These are phyloP conservation scores for Eonycteris spelaea DNA, from an alignment of 2,113 vertebrate species.

Conservation along the genomic window DNA sequence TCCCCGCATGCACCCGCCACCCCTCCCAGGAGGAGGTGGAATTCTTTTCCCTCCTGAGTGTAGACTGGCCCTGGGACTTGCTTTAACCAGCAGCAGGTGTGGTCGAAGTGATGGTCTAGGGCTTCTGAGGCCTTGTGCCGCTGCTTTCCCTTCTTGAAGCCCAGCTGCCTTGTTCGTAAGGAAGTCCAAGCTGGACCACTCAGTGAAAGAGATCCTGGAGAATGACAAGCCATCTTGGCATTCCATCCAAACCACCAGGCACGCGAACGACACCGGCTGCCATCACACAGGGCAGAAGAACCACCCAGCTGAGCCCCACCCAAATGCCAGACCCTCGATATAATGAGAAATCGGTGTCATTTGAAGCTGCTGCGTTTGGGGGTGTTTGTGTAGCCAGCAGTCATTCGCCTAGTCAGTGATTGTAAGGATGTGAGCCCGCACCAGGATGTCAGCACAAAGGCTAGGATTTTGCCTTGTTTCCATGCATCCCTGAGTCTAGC, in stretches of 20 bases:
- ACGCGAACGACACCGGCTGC: fast-evolving
- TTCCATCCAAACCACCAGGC: not conserved
- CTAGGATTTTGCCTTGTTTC: not conserved
- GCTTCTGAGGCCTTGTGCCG: not conserved
- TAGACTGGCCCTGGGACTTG: not conserved
- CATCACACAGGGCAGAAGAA: not conserved
- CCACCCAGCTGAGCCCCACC: not conserved
- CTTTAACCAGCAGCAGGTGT: not conserved
- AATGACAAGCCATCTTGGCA: fast-evolving
- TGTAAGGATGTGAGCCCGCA: too few relatives aligned
- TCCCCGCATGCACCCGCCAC: not conserved
- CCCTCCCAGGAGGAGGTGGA: fast-evolving
- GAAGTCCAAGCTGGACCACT: not conserved
- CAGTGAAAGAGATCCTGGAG: not conserved
- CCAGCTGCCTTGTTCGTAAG: not conserved
- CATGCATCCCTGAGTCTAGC: not conserved
- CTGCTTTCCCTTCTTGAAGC: not conserved
- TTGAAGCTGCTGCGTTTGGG: too few relatives aligned
- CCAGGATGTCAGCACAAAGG: not conserved
- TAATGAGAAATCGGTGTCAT: not conserved
- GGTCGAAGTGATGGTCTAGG: too few relatives aligned
- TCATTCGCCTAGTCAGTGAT: not conserved
- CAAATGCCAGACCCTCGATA: fast-evolving
- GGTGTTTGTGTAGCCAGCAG: not conserved
- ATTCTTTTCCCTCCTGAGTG: not conserved